phyloP scores from a whole-genome alignment of 2,797 vertebrate species.

The Sebastes melanostomus region DNA sequence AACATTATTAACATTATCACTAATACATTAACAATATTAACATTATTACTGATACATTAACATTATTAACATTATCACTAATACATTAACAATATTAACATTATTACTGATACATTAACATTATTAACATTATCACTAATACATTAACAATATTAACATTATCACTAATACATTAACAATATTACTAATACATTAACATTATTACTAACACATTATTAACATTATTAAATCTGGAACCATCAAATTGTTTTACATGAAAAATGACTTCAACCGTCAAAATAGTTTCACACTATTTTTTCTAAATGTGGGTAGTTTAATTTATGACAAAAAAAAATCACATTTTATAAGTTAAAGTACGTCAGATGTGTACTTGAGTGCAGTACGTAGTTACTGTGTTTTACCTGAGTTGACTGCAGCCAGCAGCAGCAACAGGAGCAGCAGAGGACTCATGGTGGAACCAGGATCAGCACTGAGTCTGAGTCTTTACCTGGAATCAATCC shows the following conservation, averaged over 20 bases:
- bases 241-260: neutral
- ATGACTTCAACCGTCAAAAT: too few species aligned
- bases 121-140: neutral
- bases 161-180: too few species aligned
- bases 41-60: neutral
- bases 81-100: neutral
- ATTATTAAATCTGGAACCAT: neutral
- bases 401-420: conserved; percentile 23
- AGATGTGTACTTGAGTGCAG: neutral
- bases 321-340: neutral
- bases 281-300: neutral
- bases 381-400: neutral
- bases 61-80: neutral
- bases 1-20: neutral
- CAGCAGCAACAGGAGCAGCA: conserved; percentile 11
- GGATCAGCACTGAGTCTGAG: neutral
- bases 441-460: conserved; percentile 2
- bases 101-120: neutral
- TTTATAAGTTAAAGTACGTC: neutral
- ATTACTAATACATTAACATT: neutral
- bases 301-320: neutral
- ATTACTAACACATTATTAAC: too few species aligned
- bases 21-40: neutral
- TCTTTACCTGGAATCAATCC: too few species aligned
- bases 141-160: too few species aligned